Evolutionary conservation across 2,888 invertebrate species (phyloP).

Genomic region (Gisinianus flammeolus): DNA sequence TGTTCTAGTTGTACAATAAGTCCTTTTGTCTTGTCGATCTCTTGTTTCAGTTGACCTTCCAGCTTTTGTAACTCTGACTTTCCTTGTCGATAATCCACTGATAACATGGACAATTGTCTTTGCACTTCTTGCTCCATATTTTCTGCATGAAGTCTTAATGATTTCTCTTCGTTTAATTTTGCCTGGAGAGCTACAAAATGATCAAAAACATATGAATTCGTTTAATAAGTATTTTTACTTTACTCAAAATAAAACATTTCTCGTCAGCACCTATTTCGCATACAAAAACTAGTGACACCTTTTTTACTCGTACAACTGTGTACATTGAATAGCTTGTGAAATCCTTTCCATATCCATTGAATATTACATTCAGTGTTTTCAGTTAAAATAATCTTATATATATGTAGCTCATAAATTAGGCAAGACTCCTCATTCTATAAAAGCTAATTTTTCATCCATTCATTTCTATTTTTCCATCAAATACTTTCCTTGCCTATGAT

Average conservation of each 20-base stretch:
- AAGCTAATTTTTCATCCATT: no score
- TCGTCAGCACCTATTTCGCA: slow-evolving; percentile 18
- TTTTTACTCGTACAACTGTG: not conserved
- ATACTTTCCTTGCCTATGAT: no score
- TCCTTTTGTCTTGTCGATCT: slow-evolving; percentile 79
- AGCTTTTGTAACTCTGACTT: slow-evolving; percentile 77
- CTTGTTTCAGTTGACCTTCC: slow-evolving; percentile 89
- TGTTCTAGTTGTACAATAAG: slow-evolving; percentile 88
- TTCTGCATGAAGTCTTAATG: slow-evolving; percentile 83
- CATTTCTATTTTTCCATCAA: no score
- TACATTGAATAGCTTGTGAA: no score
- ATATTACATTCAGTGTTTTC: no score
- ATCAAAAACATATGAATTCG: no score
- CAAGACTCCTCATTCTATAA: no score
- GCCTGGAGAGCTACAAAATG: slow-evolving; percentile 76
- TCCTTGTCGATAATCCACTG: slow-evolving; percentile 93
- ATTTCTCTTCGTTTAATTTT: slow-evolving; percentile 89
- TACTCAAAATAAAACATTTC: not conserved
- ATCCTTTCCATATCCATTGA: no score
- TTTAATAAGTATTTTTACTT: no score
- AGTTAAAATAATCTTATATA: no score
- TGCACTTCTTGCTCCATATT: slow-evolving; percentile 88
- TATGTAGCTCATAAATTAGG: no score
- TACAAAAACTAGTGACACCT: not conserved
- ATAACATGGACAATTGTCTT: slow-evolving; percentile 90